Base-by-base conservation (phyloP, 2,113 vertebrate genomes). In the Chloropsis cyanopogon region DNA sequence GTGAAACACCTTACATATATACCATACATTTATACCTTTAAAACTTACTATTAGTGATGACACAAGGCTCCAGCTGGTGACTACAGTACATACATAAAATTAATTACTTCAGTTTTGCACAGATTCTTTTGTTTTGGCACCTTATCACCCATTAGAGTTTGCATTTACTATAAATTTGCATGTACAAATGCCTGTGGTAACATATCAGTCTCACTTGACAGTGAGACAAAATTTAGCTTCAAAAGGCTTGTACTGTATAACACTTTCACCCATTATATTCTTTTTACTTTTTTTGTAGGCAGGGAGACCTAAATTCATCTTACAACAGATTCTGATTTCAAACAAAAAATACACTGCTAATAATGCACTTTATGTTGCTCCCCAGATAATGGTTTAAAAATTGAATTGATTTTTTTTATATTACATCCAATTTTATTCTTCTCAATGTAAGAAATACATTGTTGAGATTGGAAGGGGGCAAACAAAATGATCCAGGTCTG, bases 361-460 rank as follows among this genome's bases (percentile, higher is more conserved):
- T 73, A 93, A 73, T 80, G 46, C 12, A 49, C 54, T 90, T 81
- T 79, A 76, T 78, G n/a, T 73, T 88, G 25, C 35, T 81, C 35
- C 25, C 42, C 54, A 80, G 56, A 83, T 64, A 88, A 93, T 44
- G 46, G 41, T 77, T 93, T 88, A 75, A 93, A 94, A 96, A 85
- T 59, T 10, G 60, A 82, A 83, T 49, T 93, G 57, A 68, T 60
- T 91, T 91, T 75, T 85, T 88, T 60, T 79, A 42, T 63, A 73
- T 76, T 23, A 33, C 17, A 75, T 63, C 12, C n/a, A 86, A 28
- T 94, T 94, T 80, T 92, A 75, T 82, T 93, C 25, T 79, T 93
- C 23, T 79, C 44, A 49, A 6, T 88, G 17, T 28, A 84, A 85
- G 33, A 84, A 87, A 33, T 46, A 50, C 12, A 41, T 89, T 94